Base-by-base conservation (phyloP, 2,113 vertebrate genomes). In the Cairina moschata region DNA sequence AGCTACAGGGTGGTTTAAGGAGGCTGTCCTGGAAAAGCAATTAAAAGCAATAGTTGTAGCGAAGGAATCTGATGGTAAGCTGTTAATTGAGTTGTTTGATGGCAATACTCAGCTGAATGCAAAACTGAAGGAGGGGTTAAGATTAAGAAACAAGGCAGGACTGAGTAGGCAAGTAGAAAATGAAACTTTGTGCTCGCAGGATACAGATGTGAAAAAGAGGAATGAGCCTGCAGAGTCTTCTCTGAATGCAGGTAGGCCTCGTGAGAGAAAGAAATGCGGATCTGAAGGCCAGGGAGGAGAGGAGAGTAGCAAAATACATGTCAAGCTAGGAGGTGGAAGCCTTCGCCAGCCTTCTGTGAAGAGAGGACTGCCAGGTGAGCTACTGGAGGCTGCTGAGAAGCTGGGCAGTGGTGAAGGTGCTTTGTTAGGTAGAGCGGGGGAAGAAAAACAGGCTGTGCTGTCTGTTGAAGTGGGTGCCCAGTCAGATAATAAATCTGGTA, bases 31-130 rank as follows among this genome's bases (percentile, higher is more conserved):
- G 56, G 98, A 98, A 71, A 98, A 91, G 60, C 93, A 95, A 32
- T 96, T 99, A 90, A 98, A 97, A 96, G 99, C 98, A 2, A 54
- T 98, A 7, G 97, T 99, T 3, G 98, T 99, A 63, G 98, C 98
- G 52, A 99, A 98, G 97, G 98, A 99, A 74, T 95, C 98, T 42
- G 97, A 98, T 96, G 99, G 99, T 42, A 99, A 98, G 77, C 94
- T 99, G 54, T 93, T 98, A 60, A 94, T 99, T 67, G 99, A 99
- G 88, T 97, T 99, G 3, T 99, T 99, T 96, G 97, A 98, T 83
- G 96, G 91, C 34, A 98, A 96, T 73, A 95, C 90, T 63, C 98
- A 99, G 93, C 98, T 99, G 67, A 99, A 99, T 95, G 97, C 97
- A 29, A 97, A 97, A 74, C 96, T 99, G 68, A 99, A 98, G 79